Base-by-base conservation (phyloP, 2,888 invertebrate species). In the Platycheirus albimanus region DNA sequence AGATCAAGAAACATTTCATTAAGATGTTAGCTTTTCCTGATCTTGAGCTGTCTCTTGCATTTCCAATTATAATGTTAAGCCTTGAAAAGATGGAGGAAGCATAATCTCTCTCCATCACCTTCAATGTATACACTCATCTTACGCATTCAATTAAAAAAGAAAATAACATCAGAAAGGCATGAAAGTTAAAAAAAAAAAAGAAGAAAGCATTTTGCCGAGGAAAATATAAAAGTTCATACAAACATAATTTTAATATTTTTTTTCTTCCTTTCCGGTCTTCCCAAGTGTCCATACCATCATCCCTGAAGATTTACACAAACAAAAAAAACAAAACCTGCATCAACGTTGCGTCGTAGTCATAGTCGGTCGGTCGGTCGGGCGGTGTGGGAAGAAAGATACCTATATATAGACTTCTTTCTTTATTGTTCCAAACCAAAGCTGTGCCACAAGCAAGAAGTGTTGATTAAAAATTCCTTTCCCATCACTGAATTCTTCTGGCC, bases 381-480 rank as follows among this genome's bases (percentile, higher is more conserved):
- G 24, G 41, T 41, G 24, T 4, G 36, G 30, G 5, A 33, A 8
- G 30, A n/a, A n/a, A n/a, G n/a, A n/a, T n/a, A n/a, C n/a, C n/a
- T n/a, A n/a, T 33, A 33, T 33, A 8, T 33, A 66, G 41, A 47
- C 43, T 58, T 58, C 51, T 24, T 30, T 67, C 30, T 56, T 56
- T 30, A 75, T 67, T 75, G 49, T 75, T 67, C 24, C 36, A 58
- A 67, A 61, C 51, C 64, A 51, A 78, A 64, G 41, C 43, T 13
- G 36, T 69, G 74, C 80, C 80, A 51, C 80, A 51, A 70, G 80
- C 80, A 28, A 75, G 58, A 28, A 75, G 70, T 69, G 80, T 75
- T 80, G 75, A 75, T 80, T 80, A 80, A 75, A 79, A 80, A 79
- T 69, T 74, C 64, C 33, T 75, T 49, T 41, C 56, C 36, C 75